Percentiles rank a stretch among this genome's conserved stretches.
phyloP scores from a whole-genome alignment of 2,888 invertebrate species.

The Drosophila lacicola region DNA sequence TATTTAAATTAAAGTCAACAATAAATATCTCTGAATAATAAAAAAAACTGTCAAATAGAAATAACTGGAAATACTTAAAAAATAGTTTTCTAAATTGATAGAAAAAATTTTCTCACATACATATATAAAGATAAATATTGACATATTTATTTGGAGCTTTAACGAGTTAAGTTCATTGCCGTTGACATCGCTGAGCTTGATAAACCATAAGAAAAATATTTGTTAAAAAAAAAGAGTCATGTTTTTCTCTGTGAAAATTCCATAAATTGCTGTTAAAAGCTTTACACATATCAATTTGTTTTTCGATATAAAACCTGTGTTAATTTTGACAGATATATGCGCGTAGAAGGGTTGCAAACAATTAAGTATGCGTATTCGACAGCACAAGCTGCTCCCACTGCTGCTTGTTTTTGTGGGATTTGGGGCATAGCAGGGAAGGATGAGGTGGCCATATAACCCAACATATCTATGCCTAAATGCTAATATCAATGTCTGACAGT shows the following conservation, averaged over 20 bases:
- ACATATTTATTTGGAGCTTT: too few relatives aligned
- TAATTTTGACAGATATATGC: constrained; percentile 8
- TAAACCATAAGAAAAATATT: background rate
- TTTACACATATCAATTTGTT: constrained; percentile 4
- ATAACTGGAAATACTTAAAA: background rate
- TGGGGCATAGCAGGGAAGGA: background rate
- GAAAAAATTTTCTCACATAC: background rate
- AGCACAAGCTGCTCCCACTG: background rate
- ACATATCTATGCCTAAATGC: constrained; percentile 73
- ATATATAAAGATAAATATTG: background rate
- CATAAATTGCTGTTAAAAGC: constrained; percentile 1
- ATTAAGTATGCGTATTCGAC: constrained; percentile 18
- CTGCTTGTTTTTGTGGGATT: background rate
- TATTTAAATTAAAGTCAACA: background rate
- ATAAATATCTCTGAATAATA: too few relatives aligned
- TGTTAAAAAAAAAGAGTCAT: too few relatives aligned
- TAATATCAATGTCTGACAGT: constrained; percentile 77
- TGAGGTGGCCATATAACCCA: constrained; percentile 25
- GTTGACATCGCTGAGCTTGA: too few relatives aligned
- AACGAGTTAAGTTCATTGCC: background rate
- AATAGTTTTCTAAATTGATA: background rate
- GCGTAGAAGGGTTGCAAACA: constrained; percentile 2
- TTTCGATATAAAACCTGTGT: constrained; percentile 7
- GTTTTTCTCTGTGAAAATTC: background rate
- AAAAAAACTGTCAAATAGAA: background rate